These are phyloP conservation scores for Maconellicoccus hirsutus DNA, from an alignment of 1,140 invertebrate species.

Conservation along the genomic window DNA sequence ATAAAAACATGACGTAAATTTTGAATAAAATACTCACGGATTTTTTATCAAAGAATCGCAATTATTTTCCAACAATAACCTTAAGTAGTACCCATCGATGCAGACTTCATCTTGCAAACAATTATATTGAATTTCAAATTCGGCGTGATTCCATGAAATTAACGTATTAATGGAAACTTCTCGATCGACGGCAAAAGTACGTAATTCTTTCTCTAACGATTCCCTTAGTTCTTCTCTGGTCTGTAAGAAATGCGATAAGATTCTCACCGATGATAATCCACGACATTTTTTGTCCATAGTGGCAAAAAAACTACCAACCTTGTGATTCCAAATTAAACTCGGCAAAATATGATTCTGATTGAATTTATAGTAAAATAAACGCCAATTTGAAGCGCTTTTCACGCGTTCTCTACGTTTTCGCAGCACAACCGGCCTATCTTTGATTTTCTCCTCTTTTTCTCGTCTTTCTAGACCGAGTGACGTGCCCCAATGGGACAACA, in stretches of 20 bases:
- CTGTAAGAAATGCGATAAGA: slow-evolving; percentile 41
- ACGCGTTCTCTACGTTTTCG: slow-evolving; percentile 79
- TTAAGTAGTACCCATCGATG: slow-evolving; percentile 96
- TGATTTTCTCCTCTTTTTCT: slow-evolving; percentile 46
- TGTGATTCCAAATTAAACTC: slow-evolving; percentile 98
- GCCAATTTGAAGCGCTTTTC: slow-evolving; percentile 81
- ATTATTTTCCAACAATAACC: slow-evolving; percentile 84
- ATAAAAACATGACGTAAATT: slow-evolving; percentile 2
- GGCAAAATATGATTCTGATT: slow-evolving; percentile 86
- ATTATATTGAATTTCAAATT: slow-evolving; percentile 89
- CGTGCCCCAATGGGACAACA: slow-evolving; percentile 82
- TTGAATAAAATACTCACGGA: slow-evolving; percentile 53
- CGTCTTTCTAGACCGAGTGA: slow-evolving; percentile 57
- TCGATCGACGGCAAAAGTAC: slow-evolving; percentile 77
- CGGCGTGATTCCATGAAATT: slow-evolving; percentile 96
- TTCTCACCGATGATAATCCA: slow-evolving; percentile 1
- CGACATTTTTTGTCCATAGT: not conserved
- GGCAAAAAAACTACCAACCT: slow-evolving; percentile 41
- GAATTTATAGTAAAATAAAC: slow-evolving; percentile 92
- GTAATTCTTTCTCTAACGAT: slow-evolving; percentile 85
- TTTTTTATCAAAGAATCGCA: slow-evolving; percentile 75
- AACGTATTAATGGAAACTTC: slow-evolving; percentile 69
- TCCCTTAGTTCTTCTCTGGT: slow-evolving; percentile 90
- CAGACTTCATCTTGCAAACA: slow-evolving; percentile 92
- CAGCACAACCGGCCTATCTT: slow-evolving; percentile 72